Conservation (phyloP, 1,140 invertebrate genomes). For the Palaemon carinicauda region DNA sequence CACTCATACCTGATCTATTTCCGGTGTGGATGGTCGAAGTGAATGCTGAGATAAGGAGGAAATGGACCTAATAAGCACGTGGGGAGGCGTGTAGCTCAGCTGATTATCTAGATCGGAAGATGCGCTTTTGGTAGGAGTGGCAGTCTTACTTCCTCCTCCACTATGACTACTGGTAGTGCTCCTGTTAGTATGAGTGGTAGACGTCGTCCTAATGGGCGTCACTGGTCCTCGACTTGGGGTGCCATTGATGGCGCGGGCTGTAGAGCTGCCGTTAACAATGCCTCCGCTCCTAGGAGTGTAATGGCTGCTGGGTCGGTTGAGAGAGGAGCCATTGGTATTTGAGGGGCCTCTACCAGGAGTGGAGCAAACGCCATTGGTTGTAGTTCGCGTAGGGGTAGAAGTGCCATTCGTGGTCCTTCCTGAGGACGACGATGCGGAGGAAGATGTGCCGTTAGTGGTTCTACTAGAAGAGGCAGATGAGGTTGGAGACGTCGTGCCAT, state of each 20-base stretch:
- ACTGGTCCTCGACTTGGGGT: background rate
- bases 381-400: background rate
- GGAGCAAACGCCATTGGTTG: background rate
- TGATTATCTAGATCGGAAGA: conserved; percentile 23
- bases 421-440: background rate
- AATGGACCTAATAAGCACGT: conserved; percentile 50
- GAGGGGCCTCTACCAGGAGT: background rate
- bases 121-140: conserved; percentile 17
- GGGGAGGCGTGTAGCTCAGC: conserved; percentile 42
- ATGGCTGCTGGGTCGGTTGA: background rate
- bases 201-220: background rate
- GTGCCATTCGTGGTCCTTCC: background rate
- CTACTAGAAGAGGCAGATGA: too few species aligned
- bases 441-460: background rate
- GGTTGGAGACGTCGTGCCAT: too few species aligned
- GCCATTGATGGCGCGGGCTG: background rate
- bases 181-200: background rate
- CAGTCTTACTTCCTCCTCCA: background rate
- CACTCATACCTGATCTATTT: conserved; percentile 40
- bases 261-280: background rate
- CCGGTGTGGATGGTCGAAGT: conserved; percentile 37
- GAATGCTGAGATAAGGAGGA: conserved; percentile 51
- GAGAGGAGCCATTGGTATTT: background rate
- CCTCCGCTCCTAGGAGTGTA: background rate
- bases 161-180: background rate